These are phyloP conservation scores for Dioctria linearis DNA, from an alignment of 2,888 invertebrate genomes.

Conservation along the genomic window DNA sequence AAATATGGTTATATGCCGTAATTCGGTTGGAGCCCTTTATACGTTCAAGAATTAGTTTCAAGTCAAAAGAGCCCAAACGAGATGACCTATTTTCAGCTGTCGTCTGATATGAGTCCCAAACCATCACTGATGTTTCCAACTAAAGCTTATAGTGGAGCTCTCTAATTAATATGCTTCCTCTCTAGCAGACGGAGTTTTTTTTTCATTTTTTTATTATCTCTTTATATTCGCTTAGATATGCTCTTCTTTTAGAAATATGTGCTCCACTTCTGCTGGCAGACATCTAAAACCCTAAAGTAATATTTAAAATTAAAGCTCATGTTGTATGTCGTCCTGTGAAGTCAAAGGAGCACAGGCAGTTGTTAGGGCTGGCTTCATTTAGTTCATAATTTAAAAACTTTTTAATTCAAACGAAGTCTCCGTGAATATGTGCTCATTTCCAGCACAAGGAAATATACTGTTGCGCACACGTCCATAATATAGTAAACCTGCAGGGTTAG, in stretches of 20 bases:
- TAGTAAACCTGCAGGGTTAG: too few species aligned
- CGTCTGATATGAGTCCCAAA: too few species aligned
- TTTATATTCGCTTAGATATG: too few species aligned
- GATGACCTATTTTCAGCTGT: not conserved
- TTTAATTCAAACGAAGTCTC: constrained; percentile 41
- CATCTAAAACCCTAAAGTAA: constrained; percentile 34
- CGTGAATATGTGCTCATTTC: constrained; percentile 42
- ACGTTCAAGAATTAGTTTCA: too few species aligned
- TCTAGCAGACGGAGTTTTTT: not conserved
- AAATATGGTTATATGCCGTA: too few species aligned
- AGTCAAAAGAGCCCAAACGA: not conserved
- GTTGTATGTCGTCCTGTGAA: not conserved
- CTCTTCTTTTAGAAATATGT: not conserved
- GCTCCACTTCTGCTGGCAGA: not conserved
- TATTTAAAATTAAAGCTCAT: constrained; percentile 45
- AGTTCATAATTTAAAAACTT: constrained; percentile 47
- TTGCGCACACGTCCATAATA: not conserved
- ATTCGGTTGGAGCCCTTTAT: too few species aligned
- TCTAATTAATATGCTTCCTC: constrained; percentile 31
- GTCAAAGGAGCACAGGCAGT: not conserved
- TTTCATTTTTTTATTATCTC: not conserved
- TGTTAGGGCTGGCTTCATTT: constrained; percentile 42
- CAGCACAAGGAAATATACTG: not conserved
- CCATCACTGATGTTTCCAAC: not conserved
- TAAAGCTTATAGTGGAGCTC: not conserved